Evolutionary conservation across 2,888 invertebrate genomes (phyloP), one percentile per base, ranked within the genome.

Genomic region (Platypus cylindrus): DNA sequence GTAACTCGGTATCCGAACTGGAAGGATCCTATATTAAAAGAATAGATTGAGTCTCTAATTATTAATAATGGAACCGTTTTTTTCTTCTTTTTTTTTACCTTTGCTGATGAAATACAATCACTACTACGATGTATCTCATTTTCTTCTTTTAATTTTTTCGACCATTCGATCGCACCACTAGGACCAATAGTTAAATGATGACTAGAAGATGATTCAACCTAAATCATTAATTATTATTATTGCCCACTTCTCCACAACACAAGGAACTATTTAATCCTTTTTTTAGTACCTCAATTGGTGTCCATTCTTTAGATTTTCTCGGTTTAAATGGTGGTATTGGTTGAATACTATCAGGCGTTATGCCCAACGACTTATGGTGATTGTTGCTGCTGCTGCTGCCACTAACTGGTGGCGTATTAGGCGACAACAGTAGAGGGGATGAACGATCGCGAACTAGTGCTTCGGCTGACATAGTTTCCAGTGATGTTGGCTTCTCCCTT

Each of bases 81-180:
- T n/a, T n/a, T n/a, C n/a, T n/a, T n/a, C n/a, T n/a, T n/a, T n/a
- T n/a, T n/a, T n/a, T 13, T n/a, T 41, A 41, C 41, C 38, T 41
- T 41, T n/a, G n/a, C 11, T n/a, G 70, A 71, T 11, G 76, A 75
- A 49, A 84, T 78, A 60, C 85, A 85, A 59, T 85, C 85, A 43
- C 80, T 81, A 36, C 85, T 85, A 45, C 75, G 40, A 45, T 54
- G 51, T 17, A 59, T 48, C 14, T 58, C 59, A 12, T 45, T 56
- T 47, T 61, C 65, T 50, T 57, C 64, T 55, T 72, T 73, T 38
- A 78, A 61, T 49, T 69, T 67, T 40, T 72, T 66, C 38, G 73
- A 72, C 78, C 76, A 78, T 54, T 78, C 78, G 17, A 74, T 69
- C 18, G 73, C 75, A 1, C 71, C 72, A 40, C 69, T 67, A 3